Evolutionary conservation across 2,113 vertebrate genomes (phyloP).

Genomic region (Microcebus ravelobensis): DNA sequence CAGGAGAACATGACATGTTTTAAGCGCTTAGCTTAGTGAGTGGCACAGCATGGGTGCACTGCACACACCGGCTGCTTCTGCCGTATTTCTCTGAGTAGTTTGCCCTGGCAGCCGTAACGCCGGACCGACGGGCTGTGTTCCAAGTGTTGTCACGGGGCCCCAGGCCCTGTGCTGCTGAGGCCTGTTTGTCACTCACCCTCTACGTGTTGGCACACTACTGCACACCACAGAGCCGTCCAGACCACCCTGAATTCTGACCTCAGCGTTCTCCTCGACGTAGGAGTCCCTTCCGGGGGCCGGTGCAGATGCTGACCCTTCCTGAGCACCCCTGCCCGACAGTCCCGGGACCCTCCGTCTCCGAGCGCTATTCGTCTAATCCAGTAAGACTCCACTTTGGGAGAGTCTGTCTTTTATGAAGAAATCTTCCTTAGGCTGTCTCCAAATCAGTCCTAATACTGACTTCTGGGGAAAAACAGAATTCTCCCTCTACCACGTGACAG

Average conservation of each 20-base stretch:
- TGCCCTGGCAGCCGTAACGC: no score
- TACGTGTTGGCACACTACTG: fast-evolving
- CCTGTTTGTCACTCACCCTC: background rate
- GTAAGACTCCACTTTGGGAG: background rate
- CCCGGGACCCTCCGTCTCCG: background rate
- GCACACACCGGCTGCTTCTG: fast-evolving
- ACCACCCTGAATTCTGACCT: background rate
- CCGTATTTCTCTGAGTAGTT: background rate
- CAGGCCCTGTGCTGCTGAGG: background rate
- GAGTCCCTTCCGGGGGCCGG: fast-evolving
- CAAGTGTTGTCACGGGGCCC: fast-evolving
- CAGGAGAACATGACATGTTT: background rate
- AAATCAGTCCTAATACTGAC: background rate
- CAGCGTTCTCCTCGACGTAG: fast-evolving
- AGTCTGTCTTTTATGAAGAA: background rate
- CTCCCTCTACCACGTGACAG: background rate
- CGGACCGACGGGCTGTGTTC: fast-evolving
- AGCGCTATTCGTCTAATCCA: background rate
- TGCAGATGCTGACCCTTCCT: background rate
- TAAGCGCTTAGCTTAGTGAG: background rate
- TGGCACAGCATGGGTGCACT: fast-evolving
- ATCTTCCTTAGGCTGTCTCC: background rate
- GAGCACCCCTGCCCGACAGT: fast-evolving
- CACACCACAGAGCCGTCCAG: fast-evolving
- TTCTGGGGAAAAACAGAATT: background rate